phyloP scores from a whole-genome alignment of 2,888 invertebrate genomes.

The Caradrina kadenii region DNA sequence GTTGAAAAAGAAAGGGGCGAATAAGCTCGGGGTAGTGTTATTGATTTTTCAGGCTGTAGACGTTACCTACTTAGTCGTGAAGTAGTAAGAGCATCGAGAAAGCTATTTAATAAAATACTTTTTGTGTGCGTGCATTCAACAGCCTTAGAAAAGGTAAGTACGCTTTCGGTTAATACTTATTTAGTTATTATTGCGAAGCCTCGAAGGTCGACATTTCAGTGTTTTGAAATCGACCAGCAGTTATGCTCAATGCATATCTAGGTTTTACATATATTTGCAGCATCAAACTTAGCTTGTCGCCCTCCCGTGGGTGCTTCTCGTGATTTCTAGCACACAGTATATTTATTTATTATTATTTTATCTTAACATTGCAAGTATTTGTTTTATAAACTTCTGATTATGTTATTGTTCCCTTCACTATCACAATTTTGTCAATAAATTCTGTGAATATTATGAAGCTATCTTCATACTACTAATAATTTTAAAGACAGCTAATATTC shows the following conservation, averaged over 20 bases:
- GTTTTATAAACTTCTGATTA: conserved; percentile 10
- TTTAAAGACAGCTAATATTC: no score
- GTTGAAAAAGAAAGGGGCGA: conserved; percentile 57
- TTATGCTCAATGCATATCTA: conserved; percentile 72
- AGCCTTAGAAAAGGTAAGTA: conserved; percentile 36
- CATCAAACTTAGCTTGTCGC: conserved; percentile 32
- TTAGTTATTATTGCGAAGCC: conserved; percentile 52
- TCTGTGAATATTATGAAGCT: neutral
- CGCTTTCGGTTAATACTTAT: conserved; percentile 13
- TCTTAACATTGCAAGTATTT: neutral
- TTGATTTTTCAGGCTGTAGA: conserved; percentile 74
- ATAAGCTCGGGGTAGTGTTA: conserved; percentile 67
- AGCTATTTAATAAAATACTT: conserved; percentile 20
- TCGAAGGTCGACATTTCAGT: conserved; percentile 72
- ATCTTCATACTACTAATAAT: neutral
- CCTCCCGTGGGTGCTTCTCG: conserved; percentile 16
- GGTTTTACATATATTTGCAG: conserved; percentile 66
- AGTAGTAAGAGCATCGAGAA: conserved; percentile 34
- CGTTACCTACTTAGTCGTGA: conserved; percentile 53
- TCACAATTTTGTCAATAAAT: neutral
- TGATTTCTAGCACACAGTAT: conserved; percentile 8
- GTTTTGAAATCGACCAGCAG: conserved; percentile 75
- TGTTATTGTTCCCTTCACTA: neutral
- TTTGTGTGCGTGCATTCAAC: conserved; percentile 11
- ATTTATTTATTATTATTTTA: neutral